phyloP scores from a whole-genome alignment of 1,140 invertebrate genomes.

The Myzus persicae region DNA sequence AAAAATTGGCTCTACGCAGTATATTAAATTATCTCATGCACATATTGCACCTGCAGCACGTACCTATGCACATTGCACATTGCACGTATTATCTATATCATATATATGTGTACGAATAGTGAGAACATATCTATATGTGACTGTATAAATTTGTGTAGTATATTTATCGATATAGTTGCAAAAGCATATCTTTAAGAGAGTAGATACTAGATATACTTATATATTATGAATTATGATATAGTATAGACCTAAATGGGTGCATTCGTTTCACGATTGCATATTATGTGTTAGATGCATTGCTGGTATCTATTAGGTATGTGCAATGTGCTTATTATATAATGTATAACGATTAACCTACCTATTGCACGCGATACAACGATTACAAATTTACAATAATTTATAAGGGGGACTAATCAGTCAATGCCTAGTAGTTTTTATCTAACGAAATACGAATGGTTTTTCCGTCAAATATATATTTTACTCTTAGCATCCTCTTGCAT shows the following conservation, averaged over 20 bases:
- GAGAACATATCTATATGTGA: neutral
- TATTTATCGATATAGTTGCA: neutral
- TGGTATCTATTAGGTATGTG: neutral
- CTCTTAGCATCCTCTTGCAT: neutral
- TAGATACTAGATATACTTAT: neutral
- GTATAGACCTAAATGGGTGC: too few relatives aligned
- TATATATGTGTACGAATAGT: neutral
- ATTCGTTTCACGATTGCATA: too few relatives aligned
- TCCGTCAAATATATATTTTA: neutral
- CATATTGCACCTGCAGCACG: neutral
- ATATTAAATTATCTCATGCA: neutral
- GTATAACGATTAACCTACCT: neutral
- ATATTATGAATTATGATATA: too few relatives aligned
- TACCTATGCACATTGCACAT: too few relatives aligned
- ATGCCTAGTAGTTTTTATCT: neutral
- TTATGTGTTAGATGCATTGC: too few relatives aligned
- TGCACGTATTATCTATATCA: neutral
- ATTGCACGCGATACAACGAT: neutral
- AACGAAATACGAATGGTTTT: neutral
- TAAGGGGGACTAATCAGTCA: neutral
- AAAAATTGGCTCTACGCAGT: neutral
- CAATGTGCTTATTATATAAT: neutral
- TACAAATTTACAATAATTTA: too few relatives aligned
- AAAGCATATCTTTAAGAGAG: neutral
- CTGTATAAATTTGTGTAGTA: too few relatives aligned